Conservation (phyloP, 2,888 invertebrate genomes). For the Lamproptera curius region DNA sequence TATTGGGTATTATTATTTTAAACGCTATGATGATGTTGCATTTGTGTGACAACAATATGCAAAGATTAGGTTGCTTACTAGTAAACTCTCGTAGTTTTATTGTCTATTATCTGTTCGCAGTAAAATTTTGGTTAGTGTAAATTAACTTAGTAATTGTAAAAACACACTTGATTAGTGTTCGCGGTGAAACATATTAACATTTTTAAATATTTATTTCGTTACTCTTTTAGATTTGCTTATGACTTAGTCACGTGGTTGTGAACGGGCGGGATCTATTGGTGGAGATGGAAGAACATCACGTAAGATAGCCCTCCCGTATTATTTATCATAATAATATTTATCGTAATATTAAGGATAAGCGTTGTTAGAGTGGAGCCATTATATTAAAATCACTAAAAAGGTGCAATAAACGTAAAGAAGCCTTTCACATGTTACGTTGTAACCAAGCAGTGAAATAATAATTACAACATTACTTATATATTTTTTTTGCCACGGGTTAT, state of each 20-base stretch:
- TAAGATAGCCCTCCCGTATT: slow-evolving; percentile 74
- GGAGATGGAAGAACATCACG: slow-evolving; percentile 78
- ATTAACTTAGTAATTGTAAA: no score
- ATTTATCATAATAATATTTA: slow-evolving; percentile 73
- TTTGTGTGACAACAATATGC: no score
- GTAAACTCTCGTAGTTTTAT: no score
- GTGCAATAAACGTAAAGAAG: slow-evolving; percentile 8
- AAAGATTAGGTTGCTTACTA: no score
- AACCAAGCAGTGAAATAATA: slow-evolving; percentile 80
- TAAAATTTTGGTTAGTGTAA: no score
- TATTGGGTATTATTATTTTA: no score
- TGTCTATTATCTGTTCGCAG: no score
- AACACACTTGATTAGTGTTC: no score
- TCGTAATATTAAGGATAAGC: slow-evolving; percentile 71
- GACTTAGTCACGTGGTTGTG: no score
- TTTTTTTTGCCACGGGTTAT: slow-evolving; percentile 73
- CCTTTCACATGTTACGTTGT: slow-evolving; percentile 68
- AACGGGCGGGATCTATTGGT: slow-evolving; percentile 72
- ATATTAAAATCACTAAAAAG: slow-evolving; percentile 11
- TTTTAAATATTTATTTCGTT: no score
- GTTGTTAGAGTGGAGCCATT: neutral
- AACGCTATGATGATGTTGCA: no score
- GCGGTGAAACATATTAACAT: no score
- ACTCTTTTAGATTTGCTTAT: slow-evolving; percentile 70
- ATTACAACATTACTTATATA: slow-evolving; percentile 74